A percentile compares a stretch with the other conserved stretches of the same genome.
Evolutionary conservation across 2,797 vertebrate species (phyloP).

Genomic region (Pipistrellus nathusii): DNA sequence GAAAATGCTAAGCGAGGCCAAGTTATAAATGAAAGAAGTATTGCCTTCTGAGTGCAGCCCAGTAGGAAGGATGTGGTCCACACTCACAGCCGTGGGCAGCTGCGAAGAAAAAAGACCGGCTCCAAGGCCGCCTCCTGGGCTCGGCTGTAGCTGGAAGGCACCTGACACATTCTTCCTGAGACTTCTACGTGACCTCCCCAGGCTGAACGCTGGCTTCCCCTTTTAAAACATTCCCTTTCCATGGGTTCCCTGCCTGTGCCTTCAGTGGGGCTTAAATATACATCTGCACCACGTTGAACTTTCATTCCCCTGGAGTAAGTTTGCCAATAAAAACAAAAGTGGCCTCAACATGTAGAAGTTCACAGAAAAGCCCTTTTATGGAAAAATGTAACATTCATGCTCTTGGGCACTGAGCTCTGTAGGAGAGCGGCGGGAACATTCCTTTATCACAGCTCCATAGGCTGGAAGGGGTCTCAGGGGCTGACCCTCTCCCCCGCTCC

Average conservation of each 20-base stretch:
- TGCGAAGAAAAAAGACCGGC: background rate
- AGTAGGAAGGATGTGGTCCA: background rate
- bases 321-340: conserved; percentile 77
- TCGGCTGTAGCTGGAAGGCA: background rate
- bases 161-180: background rate
- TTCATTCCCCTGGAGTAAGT: conserved; percentile 70
- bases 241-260: conserved; percentile 16
- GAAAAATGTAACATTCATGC: conserved; percentile 12
- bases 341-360: conserved; percentile 61
- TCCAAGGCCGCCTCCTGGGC: background rate
- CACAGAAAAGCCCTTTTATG: conserved; percentile 75
- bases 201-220: background rate
- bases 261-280: conserved; percentile 32
- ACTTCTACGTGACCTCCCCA: background rate
- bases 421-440: background rate
- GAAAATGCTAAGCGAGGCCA: background rate
- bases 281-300: conserved; percentile 68
- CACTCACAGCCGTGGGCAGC: rapidly evolving
- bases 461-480: background rate
- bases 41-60: rapidly evolving
- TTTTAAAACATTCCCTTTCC: conserved; percentile 7
- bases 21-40: background rate
- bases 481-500: background rate
- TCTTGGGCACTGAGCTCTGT: background rate
- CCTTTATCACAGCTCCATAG: background rate